phyloP scores from a whole-genome alignment of 1,140 invertebrate species.

The Cyphomyrmex costatus region DNA sequence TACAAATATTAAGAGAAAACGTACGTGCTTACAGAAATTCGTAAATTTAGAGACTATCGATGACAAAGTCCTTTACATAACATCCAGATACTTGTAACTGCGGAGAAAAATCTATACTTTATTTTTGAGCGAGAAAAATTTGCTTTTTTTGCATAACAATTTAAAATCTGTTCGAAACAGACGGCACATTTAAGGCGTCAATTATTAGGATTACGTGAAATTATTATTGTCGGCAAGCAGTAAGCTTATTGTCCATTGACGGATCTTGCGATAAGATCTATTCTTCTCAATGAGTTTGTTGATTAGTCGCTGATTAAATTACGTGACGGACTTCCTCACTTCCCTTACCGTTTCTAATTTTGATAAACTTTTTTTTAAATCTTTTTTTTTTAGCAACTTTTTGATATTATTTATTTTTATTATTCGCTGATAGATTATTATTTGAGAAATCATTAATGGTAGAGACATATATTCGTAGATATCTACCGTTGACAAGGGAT shows the following conservation, averaged over 20 bases:
- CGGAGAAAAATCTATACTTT: background rate
- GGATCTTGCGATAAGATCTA: slow-evolving; percentile 28
- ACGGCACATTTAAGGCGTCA: slow-evolving; percentile 60
- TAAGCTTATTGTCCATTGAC: slow-evolving; percentile 48
- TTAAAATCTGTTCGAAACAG: slow-evolving; percentile 53
- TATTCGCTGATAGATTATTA: background rate
- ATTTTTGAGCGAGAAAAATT: background rate
- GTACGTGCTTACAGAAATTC: background rate
- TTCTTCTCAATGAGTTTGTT: background rate
- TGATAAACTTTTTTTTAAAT: background rate
- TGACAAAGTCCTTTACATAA: slow-evolving; percentile 13
- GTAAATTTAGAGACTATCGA: background rate
- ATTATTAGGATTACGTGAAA: slow-evolving; percentile 53
- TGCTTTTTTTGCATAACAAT: background rate
- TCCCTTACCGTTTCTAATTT: background rate
- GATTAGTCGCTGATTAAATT: slow-evolving; percentile 18
- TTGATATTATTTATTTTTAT: slow-evolving; percentile 19
- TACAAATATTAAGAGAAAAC: slow-evolving; percentile 49
- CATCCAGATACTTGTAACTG: slow-evolving; percentile 15
- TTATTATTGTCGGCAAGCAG: slow-evolving; percentile 46
- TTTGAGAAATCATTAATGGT: slow-evolving; percentile 10
- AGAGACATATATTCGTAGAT: background rate
- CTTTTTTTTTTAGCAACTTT: slow-evolving; percentile 16
- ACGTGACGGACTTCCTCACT: slow-evolving; percentile 23
- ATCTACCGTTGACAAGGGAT: slow-evolving; percentile 33